Conservation (phyloP, 1,140 invertebrate species). For the Heliconius melpomene region DNA sequence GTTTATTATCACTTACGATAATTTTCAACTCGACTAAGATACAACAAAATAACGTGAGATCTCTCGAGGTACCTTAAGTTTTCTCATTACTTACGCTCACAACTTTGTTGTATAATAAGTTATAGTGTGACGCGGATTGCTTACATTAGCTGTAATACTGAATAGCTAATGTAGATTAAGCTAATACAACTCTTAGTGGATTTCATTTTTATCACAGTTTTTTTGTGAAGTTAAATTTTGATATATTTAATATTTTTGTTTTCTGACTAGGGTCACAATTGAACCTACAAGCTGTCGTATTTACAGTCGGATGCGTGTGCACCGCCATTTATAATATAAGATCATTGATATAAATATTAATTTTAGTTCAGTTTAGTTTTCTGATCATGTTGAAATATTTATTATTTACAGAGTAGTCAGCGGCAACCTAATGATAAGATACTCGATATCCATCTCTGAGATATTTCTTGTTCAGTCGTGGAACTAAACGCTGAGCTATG, state of each 20-base stretch:
- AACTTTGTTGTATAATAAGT: constrained; percentile 40
- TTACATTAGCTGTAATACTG: constrained; percentile 12
- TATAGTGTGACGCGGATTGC: constrained; percentile 37
- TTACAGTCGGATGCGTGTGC: too few species aligned
- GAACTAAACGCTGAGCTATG: not conserved
- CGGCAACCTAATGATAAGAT: too few species aligned
- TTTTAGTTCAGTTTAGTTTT: too few species aligned
- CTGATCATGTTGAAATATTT: too few species aligned
- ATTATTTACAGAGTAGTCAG: too few species aligned
- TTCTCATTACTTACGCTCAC: constrained; percentile 41
- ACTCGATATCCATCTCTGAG: too few species aligned
- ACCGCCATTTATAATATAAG: too few species aligned
- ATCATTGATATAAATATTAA: too few species aligned
- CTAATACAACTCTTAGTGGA: not conserved
- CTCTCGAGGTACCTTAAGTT: constrained; percentile 40
- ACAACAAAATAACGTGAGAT: constrained; percentile 23
- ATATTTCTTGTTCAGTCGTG: too few species aligned
- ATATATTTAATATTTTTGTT: too few species aligned
- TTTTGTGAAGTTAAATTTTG: not conserved
- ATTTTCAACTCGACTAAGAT: constrained; percentile 31
- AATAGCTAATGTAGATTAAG: constrained; percentile 2
- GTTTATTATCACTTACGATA: constrained; percentile 38
- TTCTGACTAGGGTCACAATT: too few species aligned
- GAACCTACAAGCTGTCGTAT: too few species aligned
- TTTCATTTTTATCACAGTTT: not conserved